These are phyloP conservation scores for Steinernema scapterisci DNA, from an alignment of 2,888 invertebrate species.

Conservation along the genomic window DNA sequence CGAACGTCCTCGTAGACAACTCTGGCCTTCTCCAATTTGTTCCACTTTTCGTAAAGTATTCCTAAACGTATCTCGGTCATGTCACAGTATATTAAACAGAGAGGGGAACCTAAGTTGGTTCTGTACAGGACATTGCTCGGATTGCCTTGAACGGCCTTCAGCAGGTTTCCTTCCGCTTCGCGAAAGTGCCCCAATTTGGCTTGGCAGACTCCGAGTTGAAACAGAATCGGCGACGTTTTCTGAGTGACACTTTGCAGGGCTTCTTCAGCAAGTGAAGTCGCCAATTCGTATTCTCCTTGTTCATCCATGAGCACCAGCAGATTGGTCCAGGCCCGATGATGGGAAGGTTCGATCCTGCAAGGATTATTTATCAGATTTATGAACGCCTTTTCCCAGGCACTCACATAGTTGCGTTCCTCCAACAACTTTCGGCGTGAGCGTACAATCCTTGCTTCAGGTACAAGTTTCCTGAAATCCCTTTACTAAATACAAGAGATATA, in stretches of 20 bases:
- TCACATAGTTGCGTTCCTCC: slow-evolving; percentile 80
- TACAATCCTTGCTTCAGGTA: slow-evolving; percentile 80
- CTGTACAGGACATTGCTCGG: slow-evolving; percentile 81
- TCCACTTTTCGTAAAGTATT: slow-evolving; percentile 49
- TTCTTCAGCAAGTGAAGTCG: slow-evolving; percentile 76
- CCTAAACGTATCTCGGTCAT: slow-evolving; percentile 37
- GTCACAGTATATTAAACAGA: too few species aligned
- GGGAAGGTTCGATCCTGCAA: slow-evolving; percentile 73
- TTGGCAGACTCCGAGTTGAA: slow-evolving; percentile 84
- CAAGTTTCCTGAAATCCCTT: slow-evolving; percentile 77
- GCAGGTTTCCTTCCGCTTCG: slow-evolving; percentile 82
- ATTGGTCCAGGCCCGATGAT: slow-evolving; percentile 89
- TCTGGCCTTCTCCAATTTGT: slow-evolving; percentile 20
- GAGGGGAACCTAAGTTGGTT: slow-evolving; percentile 81
- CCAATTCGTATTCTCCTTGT: slow-evolving; percentile 75
- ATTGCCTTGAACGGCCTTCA: slow-evolving; percentile 76
- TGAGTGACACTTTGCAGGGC: slow-evolving; percentile 78
- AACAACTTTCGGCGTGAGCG: slow-evolving; percentile 79
- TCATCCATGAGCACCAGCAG: slow-evolving; percentile 76
- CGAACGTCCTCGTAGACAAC: too few species aligned
- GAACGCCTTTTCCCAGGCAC: neutral
- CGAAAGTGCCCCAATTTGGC: slow-evolving; percentile 81
- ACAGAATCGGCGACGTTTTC: slow-evolving; percentile 78
- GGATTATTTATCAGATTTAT: too few species aligned
- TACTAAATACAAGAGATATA: neutral